phyloP scores from a whole-genome alignment of 1,140 invertebrate genomes.

The Drosophila lini region DNA sequence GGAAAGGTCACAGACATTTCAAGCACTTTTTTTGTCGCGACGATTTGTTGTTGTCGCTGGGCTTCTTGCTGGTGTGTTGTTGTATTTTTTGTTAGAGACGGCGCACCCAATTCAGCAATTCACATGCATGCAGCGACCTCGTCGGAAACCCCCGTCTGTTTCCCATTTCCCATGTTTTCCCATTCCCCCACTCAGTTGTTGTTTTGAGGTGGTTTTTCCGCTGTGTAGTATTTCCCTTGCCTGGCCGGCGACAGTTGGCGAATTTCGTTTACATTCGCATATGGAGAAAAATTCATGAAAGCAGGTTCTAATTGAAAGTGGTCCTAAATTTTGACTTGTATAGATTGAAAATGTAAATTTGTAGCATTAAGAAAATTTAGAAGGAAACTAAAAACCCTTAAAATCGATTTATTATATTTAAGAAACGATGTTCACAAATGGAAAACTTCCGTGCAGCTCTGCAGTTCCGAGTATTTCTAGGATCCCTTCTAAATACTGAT shows the following conservation, averaged over 20 bases:
- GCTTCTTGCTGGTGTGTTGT: conserved; percentile 30
- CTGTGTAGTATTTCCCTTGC: conserved; percentile 23
- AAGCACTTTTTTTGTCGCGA: conserved; percentile 70
- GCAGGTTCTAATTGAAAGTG: conserved; percentile 50
- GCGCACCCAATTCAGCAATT: conserved; percentile 58
- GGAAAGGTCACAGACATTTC: conserved; percentile 76
- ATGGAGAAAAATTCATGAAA: conserved; percentile 18
- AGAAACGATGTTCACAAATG: no score
- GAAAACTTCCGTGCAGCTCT: no score
- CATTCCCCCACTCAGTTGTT: not conserved
- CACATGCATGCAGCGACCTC: conserved; percentile 56
- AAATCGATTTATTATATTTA: no score
- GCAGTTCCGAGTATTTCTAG: conserved; percentile 30
- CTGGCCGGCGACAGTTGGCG: conserved; percentile 33
- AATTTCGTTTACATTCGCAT: conserved; percentile 63
- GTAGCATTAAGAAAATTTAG: not conserved
- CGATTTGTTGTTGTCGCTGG: conserved; percentile 56
- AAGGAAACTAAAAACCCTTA: no score
- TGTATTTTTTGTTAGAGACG: conserved; percentile 19
- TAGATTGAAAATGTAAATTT: no score
- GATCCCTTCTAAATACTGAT: conserved; percentile 6
- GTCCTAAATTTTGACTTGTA: no score
- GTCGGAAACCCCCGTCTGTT: conserved; percentile 28
- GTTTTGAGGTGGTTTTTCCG: conserved; percentile 14
- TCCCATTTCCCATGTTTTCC: not conserved